Base-by-base conservation (phyloP, 2,797 vertebrate genomes). In the Phoxinus dragarum region DNA sequence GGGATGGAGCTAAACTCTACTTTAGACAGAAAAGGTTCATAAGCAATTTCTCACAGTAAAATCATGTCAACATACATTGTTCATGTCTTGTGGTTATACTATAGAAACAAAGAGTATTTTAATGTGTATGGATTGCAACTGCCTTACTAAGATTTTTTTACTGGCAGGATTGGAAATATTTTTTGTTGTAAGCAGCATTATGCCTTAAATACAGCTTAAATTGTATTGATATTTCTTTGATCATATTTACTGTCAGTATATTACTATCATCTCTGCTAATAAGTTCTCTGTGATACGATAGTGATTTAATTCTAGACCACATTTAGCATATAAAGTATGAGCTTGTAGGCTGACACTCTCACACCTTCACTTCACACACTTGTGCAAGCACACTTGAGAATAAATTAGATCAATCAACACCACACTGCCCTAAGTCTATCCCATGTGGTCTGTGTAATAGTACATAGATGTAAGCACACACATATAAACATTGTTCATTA, bases 321-420 rank as follows among this genome's bases (percentile, higher is more conserved):
- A 19, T 11, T 21, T 36, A 69, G 54, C 86, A 81, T 59, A 64
- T 56, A 61, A 6, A 34, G 64, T 64, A 64, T 61, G 59, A 27
- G 59, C 84, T 64, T 88, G 86, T 8, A 44, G 14, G 66, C 69
- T 14, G n/a, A 86, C 61, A 54, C 56, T 78, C 81, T 84, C 76
- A 83, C 85, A 85, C 76, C 80, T 73, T 17, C 52, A 66, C 19
- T 84, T 88, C 61, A 66, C 84, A 85, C 84, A 38, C 84, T 73
- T 31, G 47, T 75, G 49, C 38, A 89, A 68, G 61, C 77, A 81
- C 84, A 72, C 83, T 81, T 84, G 84, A 54, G 73, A 49, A 84
- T 86, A 84, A 82, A 90, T 36, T 49, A n/a, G 31, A 81, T 36
- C 85, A 77, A 88, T 88, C 68, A 82, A 76, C 88, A 86, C 88